Conservation (phyloP, 1,140 invertebrate genomes). For the Drosophila equinoxialis region DNA sequence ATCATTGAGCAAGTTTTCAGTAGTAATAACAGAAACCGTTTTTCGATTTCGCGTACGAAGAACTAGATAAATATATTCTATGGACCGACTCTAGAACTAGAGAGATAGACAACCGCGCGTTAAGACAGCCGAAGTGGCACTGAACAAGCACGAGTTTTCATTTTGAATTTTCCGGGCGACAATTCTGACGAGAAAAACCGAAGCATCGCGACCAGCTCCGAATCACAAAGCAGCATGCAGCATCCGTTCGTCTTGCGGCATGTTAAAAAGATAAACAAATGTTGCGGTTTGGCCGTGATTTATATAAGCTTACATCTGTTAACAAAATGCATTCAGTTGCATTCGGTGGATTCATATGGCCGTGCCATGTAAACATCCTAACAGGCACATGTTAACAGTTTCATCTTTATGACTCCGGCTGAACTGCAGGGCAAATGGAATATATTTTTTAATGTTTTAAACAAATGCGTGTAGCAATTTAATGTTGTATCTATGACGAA, state of each 20-base stretch:
- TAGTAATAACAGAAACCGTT: conserved; percentile 15
- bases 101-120: conserved; percentile 35
- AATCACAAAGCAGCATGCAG: conserved; percentile 23
- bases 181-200: no score
- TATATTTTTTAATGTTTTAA: conserved; percentile 14
- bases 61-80: neutral
- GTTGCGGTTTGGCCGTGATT: conserved; percentile 48
- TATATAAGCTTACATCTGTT: conserved; percentile 55
- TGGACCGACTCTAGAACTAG: neutral
- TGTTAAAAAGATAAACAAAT: conserved; percentile 70
- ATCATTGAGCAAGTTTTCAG: conserved; percentile 32
- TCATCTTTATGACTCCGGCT: conserved; percentile 14
- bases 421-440: conserved; percentile 3
- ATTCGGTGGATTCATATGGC: conserved; percentile 12
- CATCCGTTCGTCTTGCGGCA: conserved; percentile 37
- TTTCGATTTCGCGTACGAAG: neutral
- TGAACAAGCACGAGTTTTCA: conserved; percentile 16
- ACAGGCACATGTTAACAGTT: conserved; percentile 21
- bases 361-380: no score
- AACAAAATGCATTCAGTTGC: conserved; percentile 9
- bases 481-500: conserved; percentile 10
- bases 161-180: no score
- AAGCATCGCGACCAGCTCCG: conserved; percentile 31
- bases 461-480: conserved; percentile 23
- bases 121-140: conserved; percentile 55